Conservation (phyloP, 1,140 invertebrate genomes). For the Ips typographus region DNA sequence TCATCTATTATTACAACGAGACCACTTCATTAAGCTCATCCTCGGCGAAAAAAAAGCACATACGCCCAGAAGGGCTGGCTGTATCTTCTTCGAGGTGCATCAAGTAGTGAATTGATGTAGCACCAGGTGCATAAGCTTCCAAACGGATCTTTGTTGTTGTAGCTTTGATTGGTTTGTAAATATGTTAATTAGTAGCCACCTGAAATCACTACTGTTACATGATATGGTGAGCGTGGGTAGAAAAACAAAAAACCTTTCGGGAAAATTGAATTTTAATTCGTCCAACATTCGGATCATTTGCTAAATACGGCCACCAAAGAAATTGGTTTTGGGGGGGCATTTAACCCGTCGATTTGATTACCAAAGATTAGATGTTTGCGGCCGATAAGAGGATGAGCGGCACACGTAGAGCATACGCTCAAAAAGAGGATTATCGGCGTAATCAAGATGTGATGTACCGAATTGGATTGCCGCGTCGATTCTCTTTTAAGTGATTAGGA, state of each 20-base stretch:
- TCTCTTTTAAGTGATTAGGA: not conserved
- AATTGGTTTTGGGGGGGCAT: not conserved
- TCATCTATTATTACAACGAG: conserved; percentile 42
- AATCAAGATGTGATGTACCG: not conserved
- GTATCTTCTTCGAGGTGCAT: no score
- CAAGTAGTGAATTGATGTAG: no score
- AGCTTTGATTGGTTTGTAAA: conserved; percentile 2
- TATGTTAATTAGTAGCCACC: conserved; percentile 1
- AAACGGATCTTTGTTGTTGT: not conserved
- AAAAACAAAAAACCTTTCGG: not conserved
- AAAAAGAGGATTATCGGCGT: conserved; percentile 6
- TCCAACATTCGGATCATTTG: conserved; percentile 10
- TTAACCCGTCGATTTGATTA: conserved; percentile 17
- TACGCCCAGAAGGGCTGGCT: not conserved
- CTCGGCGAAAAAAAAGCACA: conserved; percentile 9
- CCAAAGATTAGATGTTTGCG: conserved; percentile 33
- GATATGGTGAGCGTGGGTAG: not conserved
- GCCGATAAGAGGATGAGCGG: conserved; percentile 34
- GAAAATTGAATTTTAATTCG: not conserved
- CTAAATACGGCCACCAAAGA: not conserved
- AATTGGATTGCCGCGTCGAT: not conserved
- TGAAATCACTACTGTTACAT: not conserved
- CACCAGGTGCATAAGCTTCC: not conserved
- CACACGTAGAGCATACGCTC: conserved; percentile 29
- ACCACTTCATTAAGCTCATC: conserved; percentile 31